Evolutionary conservation across 2,113 vertebrate species (phyloP).

Genomic region (Poecilia latipinna): DNA sequence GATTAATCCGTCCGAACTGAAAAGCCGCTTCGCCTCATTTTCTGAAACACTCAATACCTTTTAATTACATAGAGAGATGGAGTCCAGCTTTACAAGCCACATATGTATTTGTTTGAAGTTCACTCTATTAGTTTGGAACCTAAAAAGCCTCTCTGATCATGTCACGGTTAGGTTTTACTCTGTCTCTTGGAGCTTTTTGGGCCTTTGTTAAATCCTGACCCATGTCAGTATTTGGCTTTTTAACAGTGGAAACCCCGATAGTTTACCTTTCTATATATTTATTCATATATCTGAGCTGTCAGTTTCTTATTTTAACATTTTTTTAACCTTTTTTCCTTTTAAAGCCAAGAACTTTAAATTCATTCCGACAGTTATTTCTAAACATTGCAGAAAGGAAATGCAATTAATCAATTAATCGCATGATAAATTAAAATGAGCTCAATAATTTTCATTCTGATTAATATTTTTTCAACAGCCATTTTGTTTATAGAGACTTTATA

Average conservation of each 20-base stretch:
- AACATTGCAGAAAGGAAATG: constrained; percentile 7
- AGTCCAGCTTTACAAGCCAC: not conserved
- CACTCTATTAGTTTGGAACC: constrained; percentile 8
- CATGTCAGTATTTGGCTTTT: constrained; percentile 11
- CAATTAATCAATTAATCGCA: too few relatives aligned
- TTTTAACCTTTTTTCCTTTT: constrained; percentile 26
- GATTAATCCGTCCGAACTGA: not conserved
- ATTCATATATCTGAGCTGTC: constrained; percentile 9
- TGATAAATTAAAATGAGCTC: too few relatives aligned
- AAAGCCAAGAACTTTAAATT: constrained; percentile 23
- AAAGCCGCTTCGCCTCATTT: not conserved
- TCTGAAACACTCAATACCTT: not conserved
- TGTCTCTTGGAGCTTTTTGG: constrained; percentile 12
- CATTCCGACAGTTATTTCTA: constrained; percentile 23
- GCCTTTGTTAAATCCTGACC: constrained; percentile 4
- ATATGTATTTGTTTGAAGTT: constrained; percentile 24
- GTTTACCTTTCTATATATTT: not conserved
- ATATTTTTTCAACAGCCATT: too few relatives aligned
- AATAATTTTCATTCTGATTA: too few relatives aligned
- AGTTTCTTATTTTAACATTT: constrained; percentile 25
- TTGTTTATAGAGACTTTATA: too few relatives aligned
- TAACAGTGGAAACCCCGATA: constrained; percentile 14
- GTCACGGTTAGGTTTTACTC: constrained; percentile 19
- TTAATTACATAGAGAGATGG: not conserved
- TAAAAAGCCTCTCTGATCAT: constrained; percentile 30